Evolutionary conservation across 2,113 vertebrate species (phyloP).

Genomic region (Silurus meridionalis): DNA sequence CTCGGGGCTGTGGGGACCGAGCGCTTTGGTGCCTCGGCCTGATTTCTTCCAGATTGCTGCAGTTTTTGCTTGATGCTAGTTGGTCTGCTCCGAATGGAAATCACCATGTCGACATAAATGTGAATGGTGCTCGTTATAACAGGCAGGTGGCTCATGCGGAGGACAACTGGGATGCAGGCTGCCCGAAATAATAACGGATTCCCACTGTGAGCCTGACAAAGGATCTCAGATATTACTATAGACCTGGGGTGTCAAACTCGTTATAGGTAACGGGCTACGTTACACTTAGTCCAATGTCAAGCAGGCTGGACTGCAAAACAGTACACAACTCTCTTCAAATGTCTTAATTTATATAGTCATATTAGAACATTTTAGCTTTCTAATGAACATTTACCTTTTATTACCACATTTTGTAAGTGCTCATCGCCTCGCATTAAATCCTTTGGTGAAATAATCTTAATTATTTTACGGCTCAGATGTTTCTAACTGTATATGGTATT

Average conservation of each 20-base stretch:
- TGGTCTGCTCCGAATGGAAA: constrained; percentile 30
- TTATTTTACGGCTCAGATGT: not conserved
- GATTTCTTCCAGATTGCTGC: constrained; percentile 46
- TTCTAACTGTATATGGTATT: not conserved
- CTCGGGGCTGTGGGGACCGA: constrained; percentile 35
- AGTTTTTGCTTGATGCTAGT: constrained; percentile 6
- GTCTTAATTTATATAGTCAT: not conserved
- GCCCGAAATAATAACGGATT: not conserved
- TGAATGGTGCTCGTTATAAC: constrained; percentile 21
- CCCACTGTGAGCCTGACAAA: not conserved
- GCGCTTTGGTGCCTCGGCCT: constrained; percentile 24
- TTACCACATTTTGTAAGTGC: not conserved
- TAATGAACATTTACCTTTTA: not conserved
- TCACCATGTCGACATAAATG: constrained; percentile 39
- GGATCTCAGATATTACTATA: not conserved
- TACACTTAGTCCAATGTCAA: not conserved
- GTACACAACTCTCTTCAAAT: not conserved
- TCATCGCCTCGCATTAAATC: not conserved
- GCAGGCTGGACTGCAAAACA: not conserved
- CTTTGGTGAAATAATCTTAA: not conserved
- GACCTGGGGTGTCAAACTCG: constrained; percentile 4
- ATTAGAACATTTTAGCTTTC: not conserved
- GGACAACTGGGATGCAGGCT: constrained; percentile 24
- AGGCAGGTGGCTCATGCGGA: constrained; percentile 32
- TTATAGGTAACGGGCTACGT: not conserved